phyloP scores from a whole-genome alignment of 2,797 vertebrate genomes.

The Heterohyrax brucei region DNA sequence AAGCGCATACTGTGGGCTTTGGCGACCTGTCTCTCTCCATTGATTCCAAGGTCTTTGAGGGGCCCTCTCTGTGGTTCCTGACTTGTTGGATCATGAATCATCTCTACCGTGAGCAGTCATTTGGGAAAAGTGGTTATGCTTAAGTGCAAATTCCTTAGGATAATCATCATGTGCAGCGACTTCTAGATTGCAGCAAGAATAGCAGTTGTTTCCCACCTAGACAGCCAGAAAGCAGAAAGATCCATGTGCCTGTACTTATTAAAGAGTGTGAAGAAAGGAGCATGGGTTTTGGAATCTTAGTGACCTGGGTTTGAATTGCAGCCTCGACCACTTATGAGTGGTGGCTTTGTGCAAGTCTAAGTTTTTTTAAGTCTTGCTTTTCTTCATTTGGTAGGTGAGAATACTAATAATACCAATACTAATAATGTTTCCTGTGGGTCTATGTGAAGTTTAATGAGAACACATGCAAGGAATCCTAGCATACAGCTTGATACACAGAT shows the following conservation, averaged over 20 bases:
- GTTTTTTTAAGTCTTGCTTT: slow-evolving; percentile 14
- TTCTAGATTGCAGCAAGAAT: slow-evolving; percentile 27
- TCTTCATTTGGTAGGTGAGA: not conserved
- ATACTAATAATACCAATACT: no score
- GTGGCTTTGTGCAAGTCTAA: slow-evolving; percentile 15
- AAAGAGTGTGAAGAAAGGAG: not conserved
- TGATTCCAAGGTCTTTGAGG: not conserved
- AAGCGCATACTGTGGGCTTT: not conserved
- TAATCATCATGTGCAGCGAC: not conserved
- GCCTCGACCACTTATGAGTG: not conserved
- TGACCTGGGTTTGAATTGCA: slow-evolving; percentile 28
- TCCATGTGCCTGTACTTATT: not conserved
- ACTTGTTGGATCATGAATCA: not conserved
- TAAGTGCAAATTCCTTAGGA: not conserved
- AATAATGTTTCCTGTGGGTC: not conserved
- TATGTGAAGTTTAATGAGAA: not conserved
- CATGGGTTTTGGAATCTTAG: not conserved
- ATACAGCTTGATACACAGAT: not conserved
- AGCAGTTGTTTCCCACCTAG: not conserved
- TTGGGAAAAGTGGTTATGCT: slow-evolving; percentile 49
- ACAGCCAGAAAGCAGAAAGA: not conserved
- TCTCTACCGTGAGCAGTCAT: not conserved
- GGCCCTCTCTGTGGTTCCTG: not conserved
- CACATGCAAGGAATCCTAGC: not conserved
- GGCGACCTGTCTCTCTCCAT: not conserved